phyloP scores from a whole-genome alignment of 2,888 invertebrate genomes.

The Fragum whitleyi region DNA sequence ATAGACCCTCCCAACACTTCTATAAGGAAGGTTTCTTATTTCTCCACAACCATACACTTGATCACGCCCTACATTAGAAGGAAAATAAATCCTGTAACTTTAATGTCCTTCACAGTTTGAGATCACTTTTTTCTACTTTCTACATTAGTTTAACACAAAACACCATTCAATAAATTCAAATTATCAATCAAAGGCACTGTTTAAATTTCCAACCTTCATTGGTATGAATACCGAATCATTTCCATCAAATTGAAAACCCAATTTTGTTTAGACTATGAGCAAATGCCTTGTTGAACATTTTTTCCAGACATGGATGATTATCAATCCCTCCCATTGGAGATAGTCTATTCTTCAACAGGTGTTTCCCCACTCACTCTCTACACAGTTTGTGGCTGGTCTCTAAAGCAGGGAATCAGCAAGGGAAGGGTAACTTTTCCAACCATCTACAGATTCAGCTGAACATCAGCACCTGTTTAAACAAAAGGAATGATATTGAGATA shows the following conservation, averaged over 20 bases:
- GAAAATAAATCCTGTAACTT: neutral
- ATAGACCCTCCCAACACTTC: neutral
- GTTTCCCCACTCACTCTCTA: neutral
- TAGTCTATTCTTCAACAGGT: neutral
- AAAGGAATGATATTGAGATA: neutral
- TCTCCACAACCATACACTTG: neutral
- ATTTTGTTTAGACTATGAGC: no score
- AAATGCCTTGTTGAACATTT: no score
- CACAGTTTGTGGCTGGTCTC: neutral
- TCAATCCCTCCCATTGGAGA: neutral
- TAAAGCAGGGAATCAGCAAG: neutral
- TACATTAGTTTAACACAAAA: no score
- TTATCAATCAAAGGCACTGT: no score
- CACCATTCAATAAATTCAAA: no score
- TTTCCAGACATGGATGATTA: neutral
- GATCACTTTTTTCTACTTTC: no score
- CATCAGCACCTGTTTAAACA: constrained; percentile 20
- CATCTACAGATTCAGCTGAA: neutral
- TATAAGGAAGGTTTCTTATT: neutral
- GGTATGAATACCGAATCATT: neutral
- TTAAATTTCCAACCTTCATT: no score
- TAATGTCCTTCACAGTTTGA: no score
- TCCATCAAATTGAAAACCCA: neutral
- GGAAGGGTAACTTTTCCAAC: neutral
- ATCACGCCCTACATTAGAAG: neutral